Evolutionary conservation across 2,888 invertebrate species (phyloP).

Genomic region (Azorinus chamasolen): DNA sequence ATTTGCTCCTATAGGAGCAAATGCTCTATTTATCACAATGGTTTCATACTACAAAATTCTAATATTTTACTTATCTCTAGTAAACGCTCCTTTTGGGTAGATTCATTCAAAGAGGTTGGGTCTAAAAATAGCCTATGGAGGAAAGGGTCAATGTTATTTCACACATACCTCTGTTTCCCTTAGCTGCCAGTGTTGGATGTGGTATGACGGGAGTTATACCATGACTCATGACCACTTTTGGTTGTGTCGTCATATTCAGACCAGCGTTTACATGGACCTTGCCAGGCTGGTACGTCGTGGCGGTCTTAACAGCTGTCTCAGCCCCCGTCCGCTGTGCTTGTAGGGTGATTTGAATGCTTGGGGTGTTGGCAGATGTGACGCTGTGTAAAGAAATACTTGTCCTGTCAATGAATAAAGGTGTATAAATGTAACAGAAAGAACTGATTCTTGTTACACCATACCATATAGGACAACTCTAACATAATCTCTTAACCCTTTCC

Average conservation of each 20-base stretch:
- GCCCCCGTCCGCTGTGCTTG: constrained; percentile 55
- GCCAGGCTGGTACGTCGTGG: constrained; percentile 44
- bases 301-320: constrained; percentile 46
- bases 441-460: too few species aligned
- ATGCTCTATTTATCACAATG: too few species aligned
- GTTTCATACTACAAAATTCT: too few species aligned
- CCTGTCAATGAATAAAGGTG: constrained; percentile 28
- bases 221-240: constrained; percentile 53
- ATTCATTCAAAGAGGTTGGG: too few species aligned
- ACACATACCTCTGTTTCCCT: constrained; percentile 60
- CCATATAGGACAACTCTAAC: too few species aligned
- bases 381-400: constrained; percentile 53
- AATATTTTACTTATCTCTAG: too few species aligned
- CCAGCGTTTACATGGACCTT: constrained; percentile 50
- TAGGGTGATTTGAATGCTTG: constrained; percentile 72
- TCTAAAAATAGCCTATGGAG: too few species aligned
- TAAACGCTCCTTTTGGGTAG: too few species aligned
- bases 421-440: not conserved
- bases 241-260: constrained; percentile 53
- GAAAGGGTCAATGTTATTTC: too few species aligned
- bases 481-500: too few species aligned
- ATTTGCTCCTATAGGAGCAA: too few species aligned
- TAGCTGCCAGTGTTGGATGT: constrained; percentile 56
- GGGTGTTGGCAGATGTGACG: constrained; percentile 43
- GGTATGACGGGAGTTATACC: constrained; percentile 50